These are phyloP conservation scores for Hiodon alosoides DNA, from an alignment of 2,113 vertebrate genomes.

Conservation along the genomic window DNA sequence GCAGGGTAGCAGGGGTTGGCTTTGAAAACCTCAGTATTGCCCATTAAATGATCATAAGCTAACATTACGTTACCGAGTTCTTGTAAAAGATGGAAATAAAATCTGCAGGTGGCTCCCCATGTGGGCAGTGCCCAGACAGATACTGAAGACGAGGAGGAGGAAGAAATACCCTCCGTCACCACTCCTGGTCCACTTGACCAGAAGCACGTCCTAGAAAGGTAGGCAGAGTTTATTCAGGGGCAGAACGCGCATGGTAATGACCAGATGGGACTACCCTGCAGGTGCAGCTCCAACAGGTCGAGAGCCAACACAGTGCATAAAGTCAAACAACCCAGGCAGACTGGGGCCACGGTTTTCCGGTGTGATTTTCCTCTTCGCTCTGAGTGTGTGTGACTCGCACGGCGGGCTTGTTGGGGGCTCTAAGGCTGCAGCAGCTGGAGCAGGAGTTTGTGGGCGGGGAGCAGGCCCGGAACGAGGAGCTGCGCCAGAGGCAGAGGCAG, in stretches of 20 bases:
- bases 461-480: slow-evolving; percentile 76
- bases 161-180: slow-evolving; percentile 22
- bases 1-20: background rate
- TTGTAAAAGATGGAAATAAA: slow-evolving; percentile 17
- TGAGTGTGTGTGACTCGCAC: too few species aligned
- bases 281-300: background rate
- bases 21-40: too few species aligned
- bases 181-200: slow-evolving; percentile 57
- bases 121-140: background rate
- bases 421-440: slow-evolving; percentile 79
- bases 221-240: background rate
- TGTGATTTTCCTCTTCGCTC: too few species aligned
- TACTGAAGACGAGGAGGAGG: slow-evolving; percentile 10
- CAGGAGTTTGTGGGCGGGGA: slow-evolving; percentile 76
- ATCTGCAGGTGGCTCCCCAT: slow-evolving; percentile 1
- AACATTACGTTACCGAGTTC: too few species aligned
- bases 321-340: background rate
- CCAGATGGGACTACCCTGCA: background rate
- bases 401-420: too few species aligned
- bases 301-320: background rate
- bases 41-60: too few species aligned
- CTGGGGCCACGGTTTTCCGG: too few species aligned
- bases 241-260: background rate
- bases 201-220: slow-evolving; percentile 75
- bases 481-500: slow-evolving; percentile 65